phyloP scores from a whole-genome alignment of 2,888 invertebrate genomes.

The Nymphalis polychloros region DNA sequence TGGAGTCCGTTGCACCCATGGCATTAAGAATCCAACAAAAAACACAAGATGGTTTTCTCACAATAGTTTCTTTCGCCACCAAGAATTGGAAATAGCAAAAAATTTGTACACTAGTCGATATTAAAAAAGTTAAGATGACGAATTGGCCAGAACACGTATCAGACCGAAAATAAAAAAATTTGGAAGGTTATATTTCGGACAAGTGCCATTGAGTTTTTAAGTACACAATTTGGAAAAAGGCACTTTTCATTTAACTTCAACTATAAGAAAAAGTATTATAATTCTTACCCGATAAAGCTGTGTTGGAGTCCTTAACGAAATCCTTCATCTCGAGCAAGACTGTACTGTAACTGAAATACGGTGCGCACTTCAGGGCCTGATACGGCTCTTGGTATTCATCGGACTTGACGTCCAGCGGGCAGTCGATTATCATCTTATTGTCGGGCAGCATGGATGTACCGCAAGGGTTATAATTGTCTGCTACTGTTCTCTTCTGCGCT shows the following conservation, averaged over 20 bases:
- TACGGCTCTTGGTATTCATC: slow-evolving; percentile 91
- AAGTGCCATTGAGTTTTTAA: no score
- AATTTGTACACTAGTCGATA: no score
- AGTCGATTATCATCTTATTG: slow-evolving; percentile 79
- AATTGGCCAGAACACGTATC: not conserved
- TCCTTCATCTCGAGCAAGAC: slow-evolving; percentile 89
- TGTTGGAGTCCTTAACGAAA: slow-evolving; percentile 78
- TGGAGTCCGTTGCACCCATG: no score
- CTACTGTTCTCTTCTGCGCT: slow-evolving; percentile 69
- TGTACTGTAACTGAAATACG: slow-evolving; percentile 89
- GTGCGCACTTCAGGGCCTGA: slow-evolving; percentile 88
- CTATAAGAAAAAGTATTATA: not conserved
- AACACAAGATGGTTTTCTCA: no score
- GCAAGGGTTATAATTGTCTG: slow-evolving; percentile 81
- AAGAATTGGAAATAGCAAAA: no score
- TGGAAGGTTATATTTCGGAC: no score
- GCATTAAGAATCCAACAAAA: no score
- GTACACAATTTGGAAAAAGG: no score
- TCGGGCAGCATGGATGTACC: slow-evolving; percentile 80
- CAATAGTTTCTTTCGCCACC: no score
- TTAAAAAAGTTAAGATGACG: slow-evolving; percentile 7
- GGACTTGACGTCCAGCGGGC: slow-evolving; percentile 83
- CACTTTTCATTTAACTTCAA: no score
- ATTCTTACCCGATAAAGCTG: slow-evolving; percentile 65
- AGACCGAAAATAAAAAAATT: no score